Evolutionary conservation across 2,797 vertebrate species (phyloP), one percentile per base, ranked within the genome.

Genomic region (Graptemys geographica): DNA sequence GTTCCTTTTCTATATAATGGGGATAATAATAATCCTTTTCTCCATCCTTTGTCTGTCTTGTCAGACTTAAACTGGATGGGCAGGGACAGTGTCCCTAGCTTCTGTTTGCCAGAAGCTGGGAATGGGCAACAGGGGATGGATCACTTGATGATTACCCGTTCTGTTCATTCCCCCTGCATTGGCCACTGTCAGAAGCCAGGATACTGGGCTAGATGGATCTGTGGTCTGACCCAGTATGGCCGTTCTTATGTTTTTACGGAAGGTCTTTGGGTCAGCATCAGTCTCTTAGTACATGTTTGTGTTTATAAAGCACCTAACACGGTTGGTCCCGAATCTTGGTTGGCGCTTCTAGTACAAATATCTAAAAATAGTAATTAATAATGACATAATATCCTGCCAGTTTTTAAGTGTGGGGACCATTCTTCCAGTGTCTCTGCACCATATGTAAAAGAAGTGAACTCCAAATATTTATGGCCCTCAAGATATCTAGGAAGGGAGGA

Each of bases 371-470:
- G 81, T 51, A 13, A 8, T 53, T 41, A 41, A 41, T 62, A 62
- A 62, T 16, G 11, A 62, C 15, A 15, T 13, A 7, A 62, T 62
- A 62, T 62, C 33, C 59, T 62, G 6, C 59, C 31, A 33, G 15
- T 25, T 0, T 0, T 5, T 78, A 51, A 4, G 0, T 69, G 88
- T 93, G 81, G 18, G 44, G 74, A 37, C 5, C 53, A 0, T 31
- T 49, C 95, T 81, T 90, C 28, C 56, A 21, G 5, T 74, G 8
- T 57, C 8, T 89, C 33, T 78, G 47, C 51, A 25, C 44, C 62
- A 3, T 7, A 0, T 37, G 8, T 81, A 37, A 88, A 18, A 1
- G 2, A 27, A 9, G 8, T 72, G 15, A 69, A 44, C 13, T 9
- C n/a, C 56, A 47, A 80, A 72, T 3, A 4, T 16, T 41, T 62